Base-by-base conservation (phyloP, 2,888 invertebrate genomes). In the Tenthredo scrophulariae region DNA sequence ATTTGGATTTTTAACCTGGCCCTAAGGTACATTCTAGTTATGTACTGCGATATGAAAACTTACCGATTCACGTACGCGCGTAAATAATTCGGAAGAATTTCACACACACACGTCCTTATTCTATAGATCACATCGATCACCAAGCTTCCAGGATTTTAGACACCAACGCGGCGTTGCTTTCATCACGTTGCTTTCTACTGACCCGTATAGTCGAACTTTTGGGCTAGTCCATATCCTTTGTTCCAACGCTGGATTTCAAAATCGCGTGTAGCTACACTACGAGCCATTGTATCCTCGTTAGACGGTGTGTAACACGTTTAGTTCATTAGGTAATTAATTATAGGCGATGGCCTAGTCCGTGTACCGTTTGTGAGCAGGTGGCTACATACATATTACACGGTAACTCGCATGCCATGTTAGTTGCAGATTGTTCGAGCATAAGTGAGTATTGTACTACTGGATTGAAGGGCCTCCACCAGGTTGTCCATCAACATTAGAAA, bases 321-420 rank as follows among this genome's bases (percentile, higher is more conserved):
- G 83, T 70, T 83, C 83, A 83, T 83, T 83, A 43, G 83, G 33
- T 67, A 67, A 67, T 83, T 83, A 70, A 80, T 58, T 26, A 83
- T 26, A 15, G 67, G 33, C 37, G 67, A 80, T 67, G 26, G 46
- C 33, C 62, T 18, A 18, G 29, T 43, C 40, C 72, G 22, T 43
- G 22, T 67, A 26, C 50, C 18, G 65, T 65, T 22, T 22, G 10
- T 18, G 79, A 33, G 26, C 79, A 58, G 33, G 79, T 54, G 33
- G 33, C 15, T 70, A 29, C 10, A 33, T 10, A 37, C 22, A 37
- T 43, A 74, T 74, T 43, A 43, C 72, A 43, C 72, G 43, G 13
- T 10, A 43, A 29, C 43, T 74, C 13, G 72, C 43, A 74, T 43
- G 43, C 43, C n/a, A 13, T 74, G 10, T 43, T 15, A 46, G 46